Conservation (phyloP, 2,888 invertebrate genomes). For the Eudasyphora cyanicolor region DNA sequence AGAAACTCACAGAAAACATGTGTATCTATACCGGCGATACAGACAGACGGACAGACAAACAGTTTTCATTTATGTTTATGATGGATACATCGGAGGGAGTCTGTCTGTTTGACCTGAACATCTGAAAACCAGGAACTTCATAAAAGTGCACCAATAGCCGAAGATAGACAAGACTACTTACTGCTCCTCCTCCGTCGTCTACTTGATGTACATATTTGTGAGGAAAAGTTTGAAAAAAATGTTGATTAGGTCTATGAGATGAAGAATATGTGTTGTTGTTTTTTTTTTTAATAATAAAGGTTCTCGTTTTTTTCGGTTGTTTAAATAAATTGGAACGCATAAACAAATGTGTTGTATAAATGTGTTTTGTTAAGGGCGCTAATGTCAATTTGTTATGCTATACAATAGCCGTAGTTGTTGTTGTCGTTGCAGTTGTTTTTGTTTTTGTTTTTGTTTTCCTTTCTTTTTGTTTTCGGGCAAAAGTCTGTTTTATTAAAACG, state of each 20-base stretch:
- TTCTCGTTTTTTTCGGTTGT: not conserved
- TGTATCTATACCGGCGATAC: slow-evolving; percentile 10
- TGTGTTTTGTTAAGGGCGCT: slow-evolving; percentile 37
- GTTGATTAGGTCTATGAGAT: slow-evolving; percentile 37
- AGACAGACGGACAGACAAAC: no score
- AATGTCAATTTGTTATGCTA: slow-evolving; percentile 31
- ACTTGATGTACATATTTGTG: not conserved
- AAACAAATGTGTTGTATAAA: slow-evolving; percentile 36
- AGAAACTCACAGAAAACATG: not conserved
- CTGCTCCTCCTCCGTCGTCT: no score
- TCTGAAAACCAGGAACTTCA: slow-evolving; percentile 5
- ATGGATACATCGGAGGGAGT: not conserved
- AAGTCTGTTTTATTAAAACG: slow-evolving; percentile 35
- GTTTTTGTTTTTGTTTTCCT: slow-evolving; percentile 2
- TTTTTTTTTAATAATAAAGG: slow-evolving; percentile 4
- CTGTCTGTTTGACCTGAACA: not conserved
- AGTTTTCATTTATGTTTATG: not conserved
- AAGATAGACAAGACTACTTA: not conserved
- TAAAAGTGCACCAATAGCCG: no score
- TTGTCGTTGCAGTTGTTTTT: no score
- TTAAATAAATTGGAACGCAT: slow-evolving; percentile 16
- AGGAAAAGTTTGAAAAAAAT: slow-evolving; percentile 20
- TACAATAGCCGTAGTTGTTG: no score
- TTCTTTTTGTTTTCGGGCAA: not conserved
- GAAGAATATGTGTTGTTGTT: slow-evolving; percentile 24